Evolutionary conservation across 2,888 invertebrate genomes (phyloP).

Genomic region (Stenurella melanura): DNA sequence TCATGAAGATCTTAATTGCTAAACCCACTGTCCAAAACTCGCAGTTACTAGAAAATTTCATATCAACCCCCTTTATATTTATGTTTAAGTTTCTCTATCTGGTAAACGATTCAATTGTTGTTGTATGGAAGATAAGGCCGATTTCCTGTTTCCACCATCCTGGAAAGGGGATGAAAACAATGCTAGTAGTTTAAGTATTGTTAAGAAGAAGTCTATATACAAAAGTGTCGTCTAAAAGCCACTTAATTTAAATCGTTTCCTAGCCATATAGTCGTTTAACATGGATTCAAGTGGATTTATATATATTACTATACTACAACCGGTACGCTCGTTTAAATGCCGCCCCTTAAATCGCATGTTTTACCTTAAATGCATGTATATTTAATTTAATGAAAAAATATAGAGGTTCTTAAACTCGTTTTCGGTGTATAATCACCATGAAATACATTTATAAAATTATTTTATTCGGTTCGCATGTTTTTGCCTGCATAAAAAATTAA

Average conservation of each 20-base stretch:
- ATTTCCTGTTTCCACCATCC: not conserved
- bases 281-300: not conserved
- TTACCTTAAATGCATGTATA: not conserved
- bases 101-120: not conserved
- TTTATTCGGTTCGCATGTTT: not conserved
- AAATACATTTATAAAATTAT: not conserved
- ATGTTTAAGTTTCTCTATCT: not conserved
- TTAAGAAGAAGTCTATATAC: not conserved
- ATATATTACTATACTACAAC: not conserved
- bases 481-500: slow-evolving; percentile 26
- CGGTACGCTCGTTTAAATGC: not conserved
- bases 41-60: not conserved
- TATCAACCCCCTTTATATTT: not conserved
- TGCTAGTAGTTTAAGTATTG: slow-evolving; percentile 12
- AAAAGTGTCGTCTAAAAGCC: slow-evolving; percentile 1
- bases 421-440: slow-evolving; percentile 11
- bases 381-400: slow-evolving; percentile 2
- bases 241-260: slow-evolving; percentile 15
- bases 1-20: not conserved
- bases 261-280: slow-evolving; percentile 1
- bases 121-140: not conserved
- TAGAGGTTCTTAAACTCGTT: not conserved
- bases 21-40: not conserved
- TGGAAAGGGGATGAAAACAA: slow-evolving; percentile 5
- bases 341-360: not conserved